Evolutionary conservation across 2,113 vertebrate species (phyloP), one percentile per base, ranked within the genome.

Genomic region (Speoplatyrhinus poulsoni): DNA sequence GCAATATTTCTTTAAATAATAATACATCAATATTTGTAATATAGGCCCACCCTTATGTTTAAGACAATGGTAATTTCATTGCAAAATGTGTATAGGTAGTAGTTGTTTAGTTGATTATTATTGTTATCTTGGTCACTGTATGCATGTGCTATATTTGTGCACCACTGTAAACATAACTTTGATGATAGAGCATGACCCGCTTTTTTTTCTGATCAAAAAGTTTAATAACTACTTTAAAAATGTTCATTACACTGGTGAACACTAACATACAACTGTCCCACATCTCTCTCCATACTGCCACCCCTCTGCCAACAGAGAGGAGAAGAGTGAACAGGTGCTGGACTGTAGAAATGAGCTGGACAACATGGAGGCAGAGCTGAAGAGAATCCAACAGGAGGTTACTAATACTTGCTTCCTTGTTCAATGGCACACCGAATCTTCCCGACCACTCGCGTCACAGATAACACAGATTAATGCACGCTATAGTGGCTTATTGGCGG

Each of bases 371-470:
- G 67, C 82, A 54, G 96, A 99, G 83, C 84, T 96, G 41, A 98
- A 98, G 91, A 94, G 93, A 76, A 91, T 98, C 54, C 97, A 98
- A 68, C 96, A 98, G 87, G 96, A 99, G 95, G 97, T n/a, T n/a
- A n/a, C n/a, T n/a, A n/a, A n/a, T n/a, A n/a, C n/a, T n/a, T n/a
- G n/a, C 48, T 74, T 19, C 52, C 65, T 67, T 48, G 60, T 32
- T 72, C 13, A 55, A 41, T 62, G 67, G 74, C 71, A 74, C 36
- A 52, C 48, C 58, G 32, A 74, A 26, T 72, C 64, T 73, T 65
- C 41, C 54, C 73, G 66, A 66, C 50, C 13, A 3, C 59, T 41
- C 48, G 62, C 60, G 60, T 36, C 57, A 16, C 26, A 81, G 79
- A 85, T 84, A 82, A 80, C 6, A 64, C 63, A 81, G 75, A 79